phyloP scores from a whole-genome alignment of 2,113 vertebrate genomes.

The Gambusia affinis region DNA sequence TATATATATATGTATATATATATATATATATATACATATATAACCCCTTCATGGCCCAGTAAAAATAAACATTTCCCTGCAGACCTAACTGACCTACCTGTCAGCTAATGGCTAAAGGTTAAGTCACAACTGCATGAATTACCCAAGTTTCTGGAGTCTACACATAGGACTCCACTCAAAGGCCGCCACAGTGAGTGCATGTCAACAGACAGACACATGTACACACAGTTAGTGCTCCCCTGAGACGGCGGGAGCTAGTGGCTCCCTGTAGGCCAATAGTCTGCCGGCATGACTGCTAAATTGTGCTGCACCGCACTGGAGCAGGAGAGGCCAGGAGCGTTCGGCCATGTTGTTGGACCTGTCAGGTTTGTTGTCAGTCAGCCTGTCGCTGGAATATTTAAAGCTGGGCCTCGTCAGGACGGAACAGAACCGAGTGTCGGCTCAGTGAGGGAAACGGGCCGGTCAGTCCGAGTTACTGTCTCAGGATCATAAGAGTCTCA shows the following conservation, averaged over 20 bases:
- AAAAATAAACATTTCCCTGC: conserved; percentile 80
- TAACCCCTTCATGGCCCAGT: conserved; percentile 67
- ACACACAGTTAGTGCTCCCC: conserved; percentile 62
- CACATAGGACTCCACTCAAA: conserved; percentile 50
- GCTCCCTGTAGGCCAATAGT: conserved; percentile 73
- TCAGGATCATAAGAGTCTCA: neutral
- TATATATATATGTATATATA: neutral
- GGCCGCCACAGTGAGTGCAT: conserved; percentile 59
- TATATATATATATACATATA: conserved; percentile 34
- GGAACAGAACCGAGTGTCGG: conserved; percentile 32
- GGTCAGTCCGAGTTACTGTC: conserved; percentile 2
- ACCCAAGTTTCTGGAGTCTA: conserved; percentile 65
- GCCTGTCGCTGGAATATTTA: conserved; percentile 50
- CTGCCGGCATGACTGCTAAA: conserved; percentile 69
- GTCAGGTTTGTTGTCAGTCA: conserved; percentile 70
- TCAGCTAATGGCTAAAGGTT: conserved; percentile 75
- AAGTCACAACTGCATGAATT: conserved; percentile 67
- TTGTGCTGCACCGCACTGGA: conserved; percentile 57
- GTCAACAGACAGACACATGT: conserved; percentile 67
- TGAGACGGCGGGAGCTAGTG: conserved; percentile 53
- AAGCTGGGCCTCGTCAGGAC: conserved; percentile 40
- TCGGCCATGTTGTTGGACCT: conserved; percentile 61
- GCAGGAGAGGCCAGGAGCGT: conserved; percentile 67
- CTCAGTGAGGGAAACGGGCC: conserved; percentile 20
- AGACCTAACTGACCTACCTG: conserved; percentile 78